A percentile compares a stretch with the other conserved stretches of the same genome.
phyloP scores from a whole-genome alignment of 2,797 vertebrate genomes.

The Fundulus diaphanus region DNA sequence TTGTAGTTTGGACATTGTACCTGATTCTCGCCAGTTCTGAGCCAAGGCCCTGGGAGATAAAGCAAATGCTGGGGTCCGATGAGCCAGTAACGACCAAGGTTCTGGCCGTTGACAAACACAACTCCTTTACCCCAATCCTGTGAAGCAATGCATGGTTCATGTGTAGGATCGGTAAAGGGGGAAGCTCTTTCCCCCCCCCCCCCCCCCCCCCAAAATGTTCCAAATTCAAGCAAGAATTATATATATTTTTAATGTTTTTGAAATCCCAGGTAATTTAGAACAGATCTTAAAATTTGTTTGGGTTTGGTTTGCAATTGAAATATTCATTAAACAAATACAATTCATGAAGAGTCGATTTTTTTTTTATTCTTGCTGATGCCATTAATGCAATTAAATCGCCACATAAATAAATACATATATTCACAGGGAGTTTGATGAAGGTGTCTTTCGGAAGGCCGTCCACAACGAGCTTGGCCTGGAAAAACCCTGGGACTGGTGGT shows the following conservation, averaged over 20 bases:
- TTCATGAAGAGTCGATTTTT: not conserved
- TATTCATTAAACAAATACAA: not conserved
- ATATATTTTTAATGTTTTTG: too few species aligned
- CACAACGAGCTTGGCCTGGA: conserved; percentile 80
- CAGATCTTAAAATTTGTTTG: not conserved
- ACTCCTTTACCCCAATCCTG: conserved; percentile 93
- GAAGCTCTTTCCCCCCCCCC: not conserved
- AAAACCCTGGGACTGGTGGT: conserved; percentile 83
- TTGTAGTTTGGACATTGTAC: conserved; percentile 61
- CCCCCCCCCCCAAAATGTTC: not conserved
- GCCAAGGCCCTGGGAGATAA: conserved; percentile 89
- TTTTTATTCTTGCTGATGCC: not conserved
- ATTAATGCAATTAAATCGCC: not conserved
- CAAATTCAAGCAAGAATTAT: not conserved
- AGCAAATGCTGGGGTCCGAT: conserved; percentile 90
- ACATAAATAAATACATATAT: conserved; percentile 10
- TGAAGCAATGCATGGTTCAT: conserved; percentile 11
- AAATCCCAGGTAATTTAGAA: not conserved
- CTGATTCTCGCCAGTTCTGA: conserved; percentile 87
- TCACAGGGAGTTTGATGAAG: conserved; percentile 87
- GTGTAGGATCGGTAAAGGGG: too few species aligned
- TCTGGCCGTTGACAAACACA: conserved; percentile 88
- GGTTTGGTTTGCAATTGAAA: not conserved
- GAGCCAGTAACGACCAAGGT: conserved; percentile 93
- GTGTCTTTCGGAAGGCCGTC: conserved; percentile 85